phyloP scores from a whole-genome alignment of 2,113 vertebrate species.

The Melanerpes aurifrons region DNA sequence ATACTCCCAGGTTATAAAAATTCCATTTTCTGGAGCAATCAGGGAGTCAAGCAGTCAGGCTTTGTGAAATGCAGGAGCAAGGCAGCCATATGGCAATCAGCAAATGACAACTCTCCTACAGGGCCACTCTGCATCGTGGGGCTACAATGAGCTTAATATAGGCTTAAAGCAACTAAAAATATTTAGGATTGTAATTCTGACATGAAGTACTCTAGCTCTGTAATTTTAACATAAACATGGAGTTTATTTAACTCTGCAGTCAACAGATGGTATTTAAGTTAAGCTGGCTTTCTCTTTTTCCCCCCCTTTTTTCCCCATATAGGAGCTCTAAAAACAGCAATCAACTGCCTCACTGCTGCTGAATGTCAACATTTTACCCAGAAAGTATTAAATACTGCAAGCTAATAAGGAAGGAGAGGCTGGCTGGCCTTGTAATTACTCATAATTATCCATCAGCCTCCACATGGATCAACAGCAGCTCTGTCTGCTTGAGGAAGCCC shows the following conservation, averaged over 20 bases:
- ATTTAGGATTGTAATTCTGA: constrained; percentile 63
- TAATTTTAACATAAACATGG: constrained; percentile 65
- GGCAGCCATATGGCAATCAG: constrained; percentile 67
- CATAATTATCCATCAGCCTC: constrained; percentile 33
- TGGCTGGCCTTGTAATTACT: constrained; percentile 42
- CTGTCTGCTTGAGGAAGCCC: background rate
- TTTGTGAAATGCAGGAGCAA: constrained; percentile 14
- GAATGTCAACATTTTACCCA: constrained; percentile 46
- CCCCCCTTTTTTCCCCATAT: background rate
- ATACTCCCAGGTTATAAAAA: constrained; percentile 18
- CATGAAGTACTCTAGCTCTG: constrained; percentile 62
- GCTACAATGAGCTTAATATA: constrained; percentile 64
- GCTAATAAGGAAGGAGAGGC: constrained; percentile 35
- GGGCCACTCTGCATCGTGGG: constrained; percentile 24
- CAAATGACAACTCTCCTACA: constrained; percentile 61
- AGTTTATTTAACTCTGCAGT: constrained; percentile 69
- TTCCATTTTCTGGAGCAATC: background rate
- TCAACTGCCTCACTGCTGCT: constrained; percentile 32
- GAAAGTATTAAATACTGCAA: constrained; percentile 53
- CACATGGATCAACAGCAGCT: background rate
- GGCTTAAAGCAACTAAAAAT: constrained; percentile 63
- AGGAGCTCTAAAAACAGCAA: constrained; percentile 66
- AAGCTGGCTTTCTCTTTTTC: background rate
- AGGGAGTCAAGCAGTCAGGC: constrained; percentile 30
- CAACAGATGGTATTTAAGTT: constrained; percentile 73